Conservation (phyloP, 2,888 invertebrate species). For the Patella pellucida region DNA sequence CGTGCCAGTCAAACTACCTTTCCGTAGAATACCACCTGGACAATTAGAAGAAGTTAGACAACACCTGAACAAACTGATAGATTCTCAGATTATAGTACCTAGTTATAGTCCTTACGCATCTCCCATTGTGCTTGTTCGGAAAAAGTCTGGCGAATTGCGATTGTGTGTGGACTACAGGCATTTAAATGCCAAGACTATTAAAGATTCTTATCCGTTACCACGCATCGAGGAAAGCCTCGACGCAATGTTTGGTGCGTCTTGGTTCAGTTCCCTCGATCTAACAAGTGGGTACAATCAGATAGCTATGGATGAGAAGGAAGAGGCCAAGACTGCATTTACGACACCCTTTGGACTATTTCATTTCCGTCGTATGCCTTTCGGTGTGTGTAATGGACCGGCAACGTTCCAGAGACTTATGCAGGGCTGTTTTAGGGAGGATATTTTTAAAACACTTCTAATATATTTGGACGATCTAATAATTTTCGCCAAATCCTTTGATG, state of each 20-base stretch:
- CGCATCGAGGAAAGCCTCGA: conserved; percentile 38
- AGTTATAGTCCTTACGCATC: conserved; percentile 34
- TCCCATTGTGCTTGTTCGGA: conserved; percentile 36
- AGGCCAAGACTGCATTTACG: conserved; percentile 36
- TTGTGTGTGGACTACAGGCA: conserved; percentile 34
- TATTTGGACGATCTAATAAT: conserved; percentile 22
- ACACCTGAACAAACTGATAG: conserved; percentile 29
- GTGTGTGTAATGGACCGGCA: no score
- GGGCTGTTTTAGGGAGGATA: conserved; percentile 19
- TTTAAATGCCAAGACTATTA: conserved; percentile 32
- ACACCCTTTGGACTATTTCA: neutral
- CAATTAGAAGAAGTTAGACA: conserved; percentile 20
- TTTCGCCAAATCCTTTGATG: conserved; percentile 14
- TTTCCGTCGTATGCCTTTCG: no score
- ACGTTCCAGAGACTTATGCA: conserved; percentile 28
- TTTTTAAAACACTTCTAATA: conserved; percentile 22
- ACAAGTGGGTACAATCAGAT: conserved; percentile 32
- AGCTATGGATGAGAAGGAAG: conserved; percentile 27
- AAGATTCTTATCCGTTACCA: conserved; percentile 35
- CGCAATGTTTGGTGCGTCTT: conserved; percentile 24
- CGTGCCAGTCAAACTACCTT: conserved; percentile 20
- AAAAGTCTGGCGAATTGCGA: conserved; percentile 34
- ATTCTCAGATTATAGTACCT: conserved; percentile 29
- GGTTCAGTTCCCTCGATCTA: conserved; percentile 34
- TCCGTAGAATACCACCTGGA: conserved; percentile 25